A percentile compares a stretch with the other conserved stretches of the same genome.
phyloP scores from a whole-genome alignment of 2,113 vertebrate genomes.

The Turnix velox region DNA sequence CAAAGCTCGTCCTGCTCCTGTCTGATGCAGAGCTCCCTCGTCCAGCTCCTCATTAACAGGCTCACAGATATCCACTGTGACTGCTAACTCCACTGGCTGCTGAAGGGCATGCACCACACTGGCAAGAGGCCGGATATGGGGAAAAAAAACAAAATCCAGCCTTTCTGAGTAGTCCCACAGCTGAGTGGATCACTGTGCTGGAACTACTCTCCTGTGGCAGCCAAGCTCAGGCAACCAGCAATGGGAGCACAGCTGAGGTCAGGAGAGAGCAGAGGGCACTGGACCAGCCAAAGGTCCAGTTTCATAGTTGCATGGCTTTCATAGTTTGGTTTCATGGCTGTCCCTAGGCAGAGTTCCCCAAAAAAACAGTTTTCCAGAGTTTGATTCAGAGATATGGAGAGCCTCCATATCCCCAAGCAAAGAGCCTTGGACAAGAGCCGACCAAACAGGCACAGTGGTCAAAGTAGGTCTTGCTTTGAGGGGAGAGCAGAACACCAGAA shows the following conservation, averaged over 20 bases:
- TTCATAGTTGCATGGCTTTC: background rate
- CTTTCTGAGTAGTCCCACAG: background rate
- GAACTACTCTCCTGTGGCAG: background rate
- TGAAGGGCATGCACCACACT: background rate
- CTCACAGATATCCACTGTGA: background rate
- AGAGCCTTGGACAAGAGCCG: background rate
- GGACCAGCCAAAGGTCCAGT: background rate
- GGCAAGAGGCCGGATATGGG: background rate
- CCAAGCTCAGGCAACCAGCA: background rate
- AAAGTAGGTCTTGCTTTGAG: background rate
- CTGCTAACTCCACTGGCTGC: constrained; percentile 3
- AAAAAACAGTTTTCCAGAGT: background rate
- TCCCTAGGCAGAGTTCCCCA: background rate
- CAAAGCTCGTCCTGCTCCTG: constrained; percentile 15
- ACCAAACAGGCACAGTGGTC: background rate
- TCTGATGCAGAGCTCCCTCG: background rate
- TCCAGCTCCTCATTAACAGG: constrained; percentile 34
- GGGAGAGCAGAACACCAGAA: background rate
- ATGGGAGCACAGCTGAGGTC: background rate
- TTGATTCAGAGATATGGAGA: fast-evolving
- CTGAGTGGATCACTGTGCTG: background rate
- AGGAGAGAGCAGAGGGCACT: background rate
- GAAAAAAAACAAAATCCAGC: background rate
- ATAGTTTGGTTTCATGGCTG: background rate
- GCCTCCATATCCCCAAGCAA: background rate